Conservation (phyloP, 2,888 invertebrate genomes). For the Ephialtes manifestator region DNA sequence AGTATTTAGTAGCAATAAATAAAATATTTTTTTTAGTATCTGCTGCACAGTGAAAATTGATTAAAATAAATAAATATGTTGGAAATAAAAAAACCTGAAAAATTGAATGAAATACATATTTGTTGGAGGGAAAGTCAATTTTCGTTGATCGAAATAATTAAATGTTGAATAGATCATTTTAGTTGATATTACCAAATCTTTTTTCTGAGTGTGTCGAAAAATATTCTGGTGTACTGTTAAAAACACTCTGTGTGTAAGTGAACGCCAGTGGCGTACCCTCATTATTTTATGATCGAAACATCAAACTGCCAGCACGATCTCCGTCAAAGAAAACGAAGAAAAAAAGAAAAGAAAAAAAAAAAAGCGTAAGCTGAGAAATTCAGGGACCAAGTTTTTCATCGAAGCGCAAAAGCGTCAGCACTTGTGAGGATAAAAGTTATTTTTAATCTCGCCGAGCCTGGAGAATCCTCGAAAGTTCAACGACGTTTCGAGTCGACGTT, state of each 20-base stretch:
- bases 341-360: neutral
- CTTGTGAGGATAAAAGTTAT: slow-evolving; percentile 58
- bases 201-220: too few relatives aligned
- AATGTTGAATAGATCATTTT: too few relatives aligned
- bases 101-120: too few relatives aligned
- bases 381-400: slow-evolving; percentile 31
- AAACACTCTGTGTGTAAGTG: neutral
- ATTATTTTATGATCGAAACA: slow-evolving; percentile 19
- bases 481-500: slow-evolving; percentile 45
- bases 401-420: slow-evolving; percentile 39
- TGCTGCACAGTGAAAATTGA: too few relatives aligned
- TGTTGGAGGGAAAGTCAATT: too few relatives aligned
- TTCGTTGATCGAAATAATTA: too few relatives aligned
- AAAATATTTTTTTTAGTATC: too few relatives aligned
- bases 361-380: slow-evolving; percentile 7
- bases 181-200: too few relatives aligned
- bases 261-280: neutral
- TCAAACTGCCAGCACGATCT: neutral
- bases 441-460: slow-evolving; percentile 55
- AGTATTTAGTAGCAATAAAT: too few relatives aligned
- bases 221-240: neutral
- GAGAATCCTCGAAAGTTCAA: slow-evolving; percentile 51
- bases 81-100: too few relatives aligned
- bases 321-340: neutral
- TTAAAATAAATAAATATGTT: too few relatives aligned